These are phyloP conservation scores for Sinocyclocheilus rhinocerous DNA, from an alignment of 2,113 vertebrate genomes.

Conservation along the genomic window DNA sequence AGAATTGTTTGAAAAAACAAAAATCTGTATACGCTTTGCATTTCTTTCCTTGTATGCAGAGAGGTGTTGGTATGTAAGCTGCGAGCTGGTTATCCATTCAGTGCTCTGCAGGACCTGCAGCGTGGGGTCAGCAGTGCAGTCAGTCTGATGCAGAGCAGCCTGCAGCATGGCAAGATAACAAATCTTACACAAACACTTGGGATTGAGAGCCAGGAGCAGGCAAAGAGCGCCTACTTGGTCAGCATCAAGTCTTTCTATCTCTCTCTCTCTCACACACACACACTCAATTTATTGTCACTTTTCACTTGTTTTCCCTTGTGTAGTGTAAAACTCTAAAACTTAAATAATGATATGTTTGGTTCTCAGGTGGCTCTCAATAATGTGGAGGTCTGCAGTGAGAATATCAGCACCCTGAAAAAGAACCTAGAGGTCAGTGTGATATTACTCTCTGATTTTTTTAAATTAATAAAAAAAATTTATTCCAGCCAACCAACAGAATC, in stretches of 20 bases:
- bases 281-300: background rate
- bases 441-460: background rate
- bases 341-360: background rate
- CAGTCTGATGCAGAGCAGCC: constrained; percentile 96
- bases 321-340: too few relatives aligned
- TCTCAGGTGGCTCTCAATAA: constrained; percentile 94
- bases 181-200: constrained; percentile 82
- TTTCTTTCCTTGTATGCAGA: constrained; percentile 66
- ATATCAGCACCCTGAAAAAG: constrained; percentile 95
- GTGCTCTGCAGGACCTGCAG: constrained; percentile 95
- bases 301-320: background rate
- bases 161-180: constrained; percentile 94
- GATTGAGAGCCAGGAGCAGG: constrained; percentile 92
- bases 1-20: background rate
- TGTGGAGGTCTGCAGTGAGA: constrained; percentile 94
- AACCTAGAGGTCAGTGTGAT: constrained; percentile 85
- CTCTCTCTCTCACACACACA: too few relatives aligned
- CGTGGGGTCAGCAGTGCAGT: constrained; percentile 97
- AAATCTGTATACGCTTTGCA: background rate
- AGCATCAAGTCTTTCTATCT: constrained; percentile 38
- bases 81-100: constrained; percentile 92
- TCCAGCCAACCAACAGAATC: too few relatives aligned
- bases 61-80: constrained; percentile 92
- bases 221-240: constrained; percentile 95
- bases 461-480: too few relatives aligned